Evolutionary conservation across 2,113 vertebrate species (phyloP), one percentile per base, ranked within the genome.

Genomic region (Tetrax tetrax): DNA sequence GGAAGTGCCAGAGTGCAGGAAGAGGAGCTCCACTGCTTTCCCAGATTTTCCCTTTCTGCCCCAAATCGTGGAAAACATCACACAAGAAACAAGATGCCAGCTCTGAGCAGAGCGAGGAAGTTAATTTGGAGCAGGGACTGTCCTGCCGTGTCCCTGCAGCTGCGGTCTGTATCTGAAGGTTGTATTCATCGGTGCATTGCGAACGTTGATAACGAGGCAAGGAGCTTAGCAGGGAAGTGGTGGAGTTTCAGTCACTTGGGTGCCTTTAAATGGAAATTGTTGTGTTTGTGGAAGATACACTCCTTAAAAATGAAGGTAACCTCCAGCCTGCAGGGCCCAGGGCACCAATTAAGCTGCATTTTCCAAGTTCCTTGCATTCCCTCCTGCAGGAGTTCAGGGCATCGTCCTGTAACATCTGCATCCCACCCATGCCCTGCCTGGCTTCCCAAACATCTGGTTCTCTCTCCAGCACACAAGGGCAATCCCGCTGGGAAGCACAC

Each of bases 351-450:
- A 89, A 85, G 17, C 78, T 87, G 65, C 87, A 94, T 97, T 93
- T 96, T 97, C 89, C 4, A 5, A 96, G 89, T 96, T 97, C 96
- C 48, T 93, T 91, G 50, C 95, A 90, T 96, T 95, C 95, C 50
- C 94, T 96, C 53, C 74, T 91, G 45, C 53, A 91, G 81, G 66
- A 91, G 91, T 96, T 97, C 95, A 91, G 87, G 78, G 89, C 84
- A 96, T 79, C 29, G 0, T 91, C 37, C 74, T 68, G 35, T 84
- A 95, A 95, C 53, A 90, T 96, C 87, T 95, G 78, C 69, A 94
- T 94, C 91, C 94, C 96, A 85, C 91, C 93, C 95, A 91, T 90
- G 65, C 74, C 81, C 84, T 96, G 65, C 91, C 87, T 95, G 87
- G 83, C 86, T 96, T 95, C 80, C 35, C 35, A 69, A 94, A 91